phyloP scores from a whole-genome alignment of 53 echinoderm and acorn worm genomes.

The Patiria pectinifera region DNA sequence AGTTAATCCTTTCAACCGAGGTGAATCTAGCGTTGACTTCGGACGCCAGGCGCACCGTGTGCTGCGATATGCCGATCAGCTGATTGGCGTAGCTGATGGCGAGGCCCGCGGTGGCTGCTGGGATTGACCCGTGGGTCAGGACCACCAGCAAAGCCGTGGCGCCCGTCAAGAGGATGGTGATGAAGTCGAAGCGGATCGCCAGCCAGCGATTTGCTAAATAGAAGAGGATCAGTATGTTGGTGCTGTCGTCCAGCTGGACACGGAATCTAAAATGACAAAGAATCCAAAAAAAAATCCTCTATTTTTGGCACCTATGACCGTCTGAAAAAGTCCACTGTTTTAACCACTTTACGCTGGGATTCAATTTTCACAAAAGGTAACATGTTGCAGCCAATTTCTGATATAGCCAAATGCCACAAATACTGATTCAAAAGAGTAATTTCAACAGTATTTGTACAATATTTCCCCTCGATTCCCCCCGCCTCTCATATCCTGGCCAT shows the following conservation, averaged over 20 bases:
- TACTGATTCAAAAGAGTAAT: too few species aligned
- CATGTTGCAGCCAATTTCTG: too few species aligned
- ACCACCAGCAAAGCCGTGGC: slow-evolving; percentile 64
- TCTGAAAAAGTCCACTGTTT: too few species aligned
- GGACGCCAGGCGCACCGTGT: slow-evolving; percentile 67
- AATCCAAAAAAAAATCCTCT: too few species aligned
- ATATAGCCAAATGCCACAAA: too few species aligned
- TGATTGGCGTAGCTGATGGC: slow-evolving; percentile 77
- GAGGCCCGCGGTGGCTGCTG: slow-evolving; percentile 75
- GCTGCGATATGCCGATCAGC: slow-evolving; percentile 80
- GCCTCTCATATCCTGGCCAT: too few species aligned
- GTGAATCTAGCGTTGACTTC: slow-evolving; percentile 85
- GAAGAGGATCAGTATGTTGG: slow-evolving; percentile 74
- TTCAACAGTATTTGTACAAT: too few species aligned
- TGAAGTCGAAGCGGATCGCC: slow-evolving; percentile 70
- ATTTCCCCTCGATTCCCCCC: too few species aligned
- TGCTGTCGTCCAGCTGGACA: slow-evolving; percentile 66
- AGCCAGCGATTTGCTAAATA: slow-evolving; percentile 81
- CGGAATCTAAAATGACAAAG: slow-evolving; percentile 63
- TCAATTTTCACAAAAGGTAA: too few species aligned
- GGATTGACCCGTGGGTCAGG: slow-evolving; percentile 70
- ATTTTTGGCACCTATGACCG: too few species aligned
- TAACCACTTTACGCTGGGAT: too few species aligned
- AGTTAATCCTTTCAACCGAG: slow-evolving; percentile 74
- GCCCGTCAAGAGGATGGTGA: slow-evolving; percentile 57